phyloP scores from a whole-genome alignment of 2,797 vertebrate species.

The Bufotes viridis region DNA sequence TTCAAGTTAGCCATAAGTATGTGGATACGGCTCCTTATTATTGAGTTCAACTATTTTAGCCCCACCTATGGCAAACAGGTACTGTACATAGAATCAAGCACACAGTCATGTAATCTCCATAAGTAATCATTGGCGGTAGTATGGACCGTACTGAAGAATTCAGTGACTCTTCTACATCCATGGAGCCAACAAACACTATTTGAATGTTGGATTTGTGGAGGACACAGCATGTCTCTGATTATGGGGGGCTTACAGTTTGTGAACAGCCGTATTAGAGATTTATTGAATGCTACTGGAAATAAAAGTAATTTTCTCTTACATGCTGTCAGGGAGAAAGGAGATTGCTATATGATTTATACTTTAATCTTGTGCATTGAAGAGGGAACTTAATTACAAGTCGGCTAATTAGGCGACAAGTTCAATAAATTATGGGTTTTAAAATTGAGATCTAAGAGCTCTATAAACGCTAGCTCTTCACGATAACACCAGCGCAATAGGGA shows the following conservation, averaged over 20 bases:
- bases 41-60: too few species aligned
- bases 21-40: too few species aligned
- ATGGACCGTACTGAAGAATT: too few species aligned
- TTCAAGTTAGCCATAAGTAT: too few species aligned
- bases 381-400: slow-evolving; percentile 14
- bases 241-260: background rate
- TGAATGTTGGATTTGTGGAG: background rate
- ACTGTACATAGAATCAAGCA: too few species aligned
- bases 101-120: too few species aligned
- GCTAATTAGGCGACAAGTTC: slow-evolving; percentile 17
- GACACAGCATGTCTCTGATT: background rate
- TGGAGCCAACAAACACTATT: background rate
- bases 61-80: too few species aligned
- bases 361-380: background rate
- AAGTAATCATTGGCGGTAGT: too few species aligned
- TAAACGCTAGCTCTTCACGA: background rate
- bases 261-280: background rate
- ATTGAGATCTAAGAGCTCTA: slow-evolving; percentile 2
- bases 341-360: slow-evolving; percentile 19
- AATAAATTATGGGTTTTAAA: background rate
- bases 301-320: background rate
- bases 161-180: background rate
- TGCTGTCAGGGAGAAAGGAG: background rate
- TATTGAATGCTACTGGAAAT: background rate
- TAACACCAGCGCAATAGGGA: background rate